Percentiles rank a stretch among this genome's conserved stretches.
These are phyloP conservation scores for Phalacrocorax aristotelis DNA, from an alignment of 2,113 vertebrate genomes.

Conservation along the genomic window DNA sequence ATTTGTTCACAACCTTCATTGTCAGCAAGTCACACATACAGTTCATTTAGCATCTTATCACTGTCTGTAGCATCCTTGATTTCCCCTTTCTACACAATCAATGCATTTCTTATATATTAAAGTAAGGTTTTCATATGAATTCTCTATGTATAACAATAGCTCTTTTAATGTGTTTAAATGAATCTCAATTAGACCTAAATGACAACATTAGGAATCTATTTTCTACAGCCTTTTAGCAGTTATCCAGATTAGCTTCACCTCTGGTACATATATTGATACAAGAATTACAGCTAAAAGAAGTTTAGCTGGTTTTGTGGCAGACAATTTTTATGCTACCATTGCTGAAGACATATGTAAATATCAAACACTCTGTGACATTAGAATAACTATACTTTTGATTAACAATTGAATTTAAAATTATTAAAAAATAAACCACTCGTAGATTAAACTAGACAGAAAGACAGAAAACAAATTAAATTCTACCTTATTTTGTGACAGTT, in stretches of 20 bases:
- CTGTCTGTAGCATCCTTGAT: neutral
- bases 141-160: neutral
- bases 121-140: neutral
- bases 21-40: neutral
- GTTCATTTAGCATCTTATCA: neutral
- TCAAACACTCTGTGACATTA: neutral
- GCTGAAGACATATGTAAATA: neutral
- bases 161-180: neutral
- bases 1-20: neutral
- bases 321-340: neutral
- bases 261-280: neutral
- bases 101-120: neutral
- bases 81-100: neutral
- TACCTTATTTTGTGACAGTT: neutral
- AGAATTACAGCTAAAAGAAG: neutral
- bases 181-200: neutral
- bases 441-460: neutral
- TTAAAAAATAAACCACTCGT: neutral
- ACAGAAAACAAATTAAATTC: neutral
- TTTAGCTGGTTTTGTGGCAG: neutral
- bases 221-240: neutral
- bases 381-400: neutral
- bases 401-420: neutral
- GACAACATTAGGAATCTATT: neutral
- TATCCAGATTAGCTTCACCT: neutral